Percentiles rank a stretch among this genome's conserved stretches.
Evolutionary conservation across 2,797 vertebrate species (phyloP).

Genomic region (Pogonophryne albipinna): DNA sequence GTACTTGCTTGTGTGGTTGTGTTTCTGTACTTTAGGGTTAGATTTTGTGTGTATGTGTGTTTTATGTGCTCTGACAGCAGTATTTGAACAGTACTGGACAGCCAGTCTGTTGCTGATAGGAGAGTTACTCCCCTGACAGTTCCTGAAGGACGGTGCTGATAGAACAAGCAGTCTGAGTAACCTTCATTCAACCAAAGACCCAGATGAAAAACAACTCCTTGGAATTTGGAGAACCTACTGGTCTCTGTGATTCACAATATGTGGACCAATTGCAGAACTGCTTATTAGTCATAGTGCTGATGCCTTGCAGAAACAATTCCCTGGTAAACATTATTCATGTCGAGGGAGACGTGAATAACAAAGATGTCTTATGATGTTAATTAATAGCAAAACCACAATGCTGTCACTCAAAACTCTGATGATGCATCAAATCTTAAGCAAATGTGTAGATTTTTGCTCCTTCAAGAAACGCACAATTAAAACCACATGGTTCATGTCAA

Average conservation of each 20-base stretch:
- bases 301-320: background rate
- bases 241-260: constrained; percentile 48
- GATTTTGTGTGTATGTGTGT: constrained; percentile 34
- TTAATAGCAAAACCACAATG: constrained; percentile 9
- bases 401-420: background rate
- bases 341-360: too few species aligned
- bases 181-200: constrained; percentile 54
- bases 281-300: constrained; percentile 36
- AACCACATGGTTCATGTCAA: constrained; percentile 6
- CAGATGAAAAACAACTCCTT: constrained; percentile 20
- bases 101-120: constrained; percentile 56
- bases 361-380: background rate
- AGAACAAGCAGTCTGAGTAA: constrained; percentile 45
- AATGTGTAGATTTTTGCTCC: background rate
- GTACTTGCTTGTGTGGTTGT: constrained; percentile 28
- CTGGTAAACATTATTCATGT: constrained; percentile 18
- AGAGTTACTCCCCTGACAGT: constrained; percentile 56
- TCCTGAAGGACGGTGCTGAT: constrained; percentile 48
- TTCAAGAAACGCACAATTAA: constrained; percentile 5
- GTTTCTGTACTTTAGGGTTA: constrained; percentile 31
- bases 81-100: constrained; percentile 55
- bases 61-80: constrained; percentile 41
- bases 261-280: constrained; percentile 35
- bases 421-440: constrained; percentile 11
- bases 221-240: constrained; percentile 19